Percentiles rank a stretch among this genome's conserved stretches.
Conservation (phyloP, 2,113 vertebrate genomes). For the Phyllostomus hastatus region DNA sequence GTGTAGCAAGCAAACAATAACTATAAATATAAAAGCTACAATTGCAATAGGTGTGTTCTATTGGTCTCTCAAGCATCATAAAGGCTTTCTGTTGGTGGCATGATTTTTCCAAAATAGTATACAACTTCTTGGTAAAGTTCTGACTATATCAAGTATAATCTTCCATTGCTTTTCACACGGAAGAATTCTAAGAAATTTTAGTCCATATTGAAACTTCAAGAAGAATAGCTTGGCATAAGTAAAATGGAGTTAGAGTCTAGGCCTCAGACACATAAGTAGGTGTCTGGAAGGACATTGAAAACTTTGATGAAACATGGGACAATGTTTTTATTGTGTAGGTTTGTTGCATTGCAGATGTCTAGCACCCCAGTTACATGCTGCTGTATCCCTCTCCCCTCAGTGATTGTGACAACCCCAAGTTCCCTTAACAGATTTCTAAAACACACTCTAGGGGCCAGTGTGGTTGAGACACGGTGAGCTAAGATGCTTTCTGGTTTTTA, state of each 20-base stretch:
- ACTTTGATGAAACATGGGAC: neutral
- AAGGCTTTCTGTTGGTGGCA: neutral
- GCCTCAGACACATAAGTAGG: neutral
- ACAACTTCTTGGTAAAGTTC: neutral
- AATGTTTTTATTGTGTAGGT: neutral
- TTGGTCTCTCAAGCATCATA: neutral
- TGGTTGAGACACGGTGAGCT: neutral
- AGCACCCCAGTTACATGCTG: neutral
- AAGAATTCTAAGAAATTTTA: conserved; percentile 10
- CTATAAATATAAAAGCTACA: neutral
- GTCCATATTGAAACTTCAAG: neutral
- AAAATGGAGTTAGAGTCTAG: neutral
- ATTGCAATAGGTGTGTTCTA: neutral
- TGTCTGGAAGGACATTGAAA: neutral
- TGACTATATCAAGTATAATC: neutral
- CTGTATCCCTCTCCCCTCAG: neutral
- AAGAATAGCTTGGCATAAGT: neutral
- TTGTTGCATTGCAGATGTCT: neutral
- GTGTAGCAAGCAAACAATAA: neutral
- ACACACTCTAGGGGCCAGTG: neutral
- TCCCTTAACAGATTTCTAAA: neutral
- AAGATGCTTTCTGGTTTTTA: neutral
- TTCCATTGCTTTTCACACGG: neutral
- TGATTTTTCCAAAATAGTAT: neutral
- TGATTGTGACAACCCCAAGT: neutral